Percentiles rank a stretch among this genome's conserved stretches.
These are phyloP conservation scores for Argopecten irradians DNA, from an alignment of 1,140 invertebrate species.

Conservation along the genomic window DNA sequence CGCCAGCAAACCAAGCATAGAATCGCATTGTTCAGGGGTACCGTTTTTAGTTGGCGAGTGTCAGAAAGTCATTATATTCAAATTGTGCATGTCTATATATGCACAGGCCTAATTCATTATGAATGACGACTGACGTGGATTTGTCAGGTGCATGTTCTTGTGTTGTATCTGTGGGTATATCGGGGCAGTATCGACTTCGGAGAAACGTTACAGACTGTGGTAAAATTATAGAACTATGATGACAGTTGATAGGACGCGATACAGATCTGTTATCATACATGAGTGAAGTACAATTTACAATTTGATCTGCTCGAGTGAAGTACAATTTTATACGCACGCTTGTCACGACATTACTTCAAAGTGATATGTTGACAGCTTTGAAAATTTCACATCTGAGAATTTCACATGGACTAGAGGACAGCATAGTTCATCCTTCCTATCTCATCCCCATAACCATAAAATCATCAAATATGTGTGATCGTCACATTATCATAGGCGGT, in stretches of 20 bases:
- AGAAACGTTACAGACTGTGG: background rate
- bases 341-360: conserved; percentile 10
- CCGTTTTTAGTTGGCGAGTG: background rate
- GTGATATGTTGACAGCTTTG: background rate
- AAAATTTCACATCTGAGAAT: background rate
- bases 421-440: background rate
- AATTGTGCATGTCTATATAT: conserved; percentile 1
- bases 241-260: background rate
- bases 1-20: background rate
- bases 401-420: background rate
- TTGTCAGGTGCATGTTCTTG: background rate
- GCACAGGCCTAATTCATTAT: background rate
- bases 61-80: background rate
- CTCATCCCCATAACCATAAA: too few species aligned
- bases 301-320: conserved; percentile 15
- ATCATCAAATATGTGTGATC: background rate
- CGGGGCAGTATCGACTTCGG: background rate
- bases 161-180: background rate
- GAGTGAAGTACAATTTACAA: conserved; percentile 22
- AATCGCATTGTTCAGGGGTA: background rate
- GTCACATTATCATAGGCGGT: background rate
- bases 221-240: conserved; percentile 4
- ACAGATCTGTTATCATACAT: background rate
- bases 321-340: conserved; percentile 1
- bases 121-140: background rate